Evolutionary conservation across 1,140 invertebrate species (phyloP).

Genomic region (Cherax destructor): DNA sequence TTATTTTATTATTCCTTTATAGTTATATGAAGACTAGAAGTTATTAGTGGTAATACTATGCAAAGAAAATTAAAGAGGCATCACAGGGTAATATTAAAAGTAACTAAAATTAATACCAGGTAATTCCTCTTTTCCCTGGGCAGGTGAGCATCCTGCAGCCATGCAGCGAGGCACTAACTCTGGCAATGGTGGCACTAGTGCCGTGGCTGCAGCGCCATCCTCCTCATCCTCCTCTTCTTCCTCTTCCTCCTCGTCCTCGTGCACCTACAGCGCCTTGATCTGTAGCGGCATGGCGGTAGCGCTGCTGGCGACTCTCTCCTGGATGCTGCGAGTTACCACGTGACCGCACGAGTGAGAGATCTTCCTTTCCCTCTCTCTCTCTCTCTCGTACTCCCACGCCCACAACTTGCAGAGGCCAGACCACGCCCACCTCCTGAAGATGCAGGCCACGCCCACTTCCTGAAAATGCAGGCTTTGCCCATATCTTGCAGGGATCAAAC

Average conservation of each 20-base stretch:
- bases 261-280: neutral
- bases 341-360: neutral
- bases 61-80: neutral
- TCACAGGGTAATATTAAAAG: neutral
- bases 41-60: no score
- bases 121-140: neutral
- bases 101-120: no score
- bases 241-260: neutral
- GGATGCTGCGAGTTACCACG: neutral
- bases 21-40: no score
- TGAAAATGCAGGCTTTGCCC: no score
- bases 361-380: neutral
- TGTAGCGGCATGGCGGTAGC: neutral
- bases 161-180: slow-evolving; percentile 80
- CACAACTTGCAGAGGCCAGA: no score
- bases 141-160: slow-evolving; percentile 80
- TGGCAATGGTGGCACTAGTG: neutral
- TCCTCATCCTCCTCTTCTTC: neutral
- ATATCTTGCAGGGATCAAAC: no score
- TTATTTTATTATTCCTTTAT: no score
- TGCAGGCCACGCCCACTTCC: no score
- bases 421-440: no score
- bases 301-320: neutral
- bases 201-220: neutral
- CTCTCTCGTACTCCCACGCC: neutral